Evolutionary conservation across 2,888 invertebrate genomes (phyloP).

Genomic region (Villa cingulata): DNA sequence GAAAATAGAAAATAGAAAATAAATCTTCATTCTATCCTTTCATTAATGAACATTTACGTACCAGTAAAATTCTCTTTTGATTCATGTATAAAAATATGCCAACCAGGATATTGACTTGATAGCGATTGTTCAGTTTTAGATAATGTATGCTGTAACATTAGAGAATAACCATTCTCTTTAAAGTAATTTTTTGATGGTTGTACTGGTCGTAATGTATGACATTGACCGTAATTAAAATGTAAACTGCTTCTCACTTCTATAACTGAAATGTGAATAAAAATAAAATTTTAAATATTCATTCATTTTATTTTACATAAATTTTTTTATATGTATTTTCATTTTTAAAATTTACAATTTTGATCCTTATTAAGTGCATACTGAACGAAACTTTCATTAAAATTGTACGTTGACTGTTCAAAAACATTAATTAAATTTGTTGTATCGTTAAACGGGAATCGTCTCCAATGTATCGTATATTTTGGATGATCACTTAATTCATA

Average conservation of each 20-base stretch:
- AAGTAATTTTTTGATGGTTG: constrained; percentile 34
- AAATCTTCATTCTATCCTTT: too few relatives aligned
- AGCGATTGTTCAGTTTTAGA: constrained; percentile 1
- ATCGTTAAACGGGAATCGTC: constrained; percentile 43
- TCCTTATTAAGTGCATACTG: constrained; percentile 42
- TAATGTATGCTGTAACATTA: constrained; percentile 42
- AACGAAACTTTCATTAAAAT: constrained; percentile 40
- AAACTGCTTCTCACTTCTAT: constrained; percentile 38
- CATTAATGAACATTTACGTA: constrained; percentile 19
- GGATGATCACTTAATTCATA: constrained; percentile 30
- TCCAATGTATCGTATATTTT: constrained; percentile 41
- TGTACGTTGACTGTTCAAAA: constrained; percentile 47
- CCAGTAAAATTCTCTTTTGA: constrained; percentile 46
- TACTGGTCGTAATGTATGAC: constrained; percentile 44
- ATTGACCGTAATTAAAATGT: constrained; percentile 44
- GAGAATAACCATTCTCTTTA: constrained; percentile 42
- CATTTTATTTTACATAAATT: neutral
- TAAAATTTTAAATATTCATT: neutral
- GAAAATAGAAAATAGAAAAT: too few relatives aligned
- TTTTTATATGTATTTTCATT: neutral
- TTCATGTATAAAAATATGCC: constrained; percentile 49
- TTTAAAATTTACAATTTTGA: constrained; percentile 31
- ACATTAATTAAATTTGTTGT: constrained; percentile 42
- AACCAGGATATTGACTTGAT: constrained; percentile 39
- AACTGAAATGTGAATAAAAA: constrained; percentile 31